phyloP scores from a whole-genome alignment of 2,113 vertebrate species.

The Daphoenositta chrysoptera region DNA sequence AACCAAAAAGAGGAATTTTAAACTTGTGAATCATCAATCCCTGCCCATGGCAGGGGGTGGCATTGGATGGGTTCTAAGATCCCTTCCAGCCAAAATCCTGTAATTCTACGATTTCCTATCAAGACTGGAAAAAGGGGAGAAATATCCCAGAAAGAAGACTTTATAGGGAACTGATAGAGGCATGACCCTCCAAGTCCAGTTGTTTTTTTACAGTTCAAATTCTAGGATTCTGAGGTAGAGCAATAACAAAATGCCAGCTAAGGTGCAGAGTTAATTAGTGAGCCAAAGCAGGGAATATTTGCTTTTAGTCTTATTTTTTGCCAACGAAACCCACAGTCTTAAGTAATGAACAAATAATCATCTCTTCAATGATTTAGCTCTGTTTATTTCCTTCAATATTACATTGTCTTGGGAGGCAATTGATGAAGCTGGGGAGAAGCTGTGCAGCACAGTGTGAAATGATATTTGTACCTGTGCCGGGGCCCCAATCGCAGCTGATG shows the following conservation, averaged over 20 bases:
- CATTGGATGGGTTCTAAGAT: too few relatives aligned
- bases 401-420: neutral
- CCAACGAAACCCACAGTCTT: neutral
- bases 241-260: neutral
- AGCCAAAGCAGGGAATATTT: neutral
- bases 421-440: neutral
- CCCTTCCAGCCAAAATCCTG: too few relatives aligned
- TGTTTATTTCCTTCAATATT: constrained; percentile 15
- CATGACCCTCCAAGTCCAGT: neutral
- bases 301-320: neutral
- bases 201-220: neutral
- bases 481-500: neutral
- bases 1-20: neutral
- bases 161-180: neutral
- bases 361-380: neutral
- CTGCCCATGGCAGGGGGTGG: too few relatives aligned
- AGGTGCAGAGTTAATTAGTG: neutral
- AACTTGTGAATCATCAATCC: neutral
- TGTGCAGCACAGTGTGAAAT: constrained; percentile 46
- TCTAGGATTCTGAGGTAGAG: neutral
- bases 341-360: constrained; percentile 21
- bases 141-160: neutral
- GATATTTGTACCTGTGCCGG: constrained; percentile 8
- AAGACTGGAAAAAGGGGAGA: neutral
- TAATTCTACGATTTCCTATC: neutral